Evolutionary conservation across 2,888 invertebrate species (phyloP).

Genomic region (Dorcus hopei): DNA sequence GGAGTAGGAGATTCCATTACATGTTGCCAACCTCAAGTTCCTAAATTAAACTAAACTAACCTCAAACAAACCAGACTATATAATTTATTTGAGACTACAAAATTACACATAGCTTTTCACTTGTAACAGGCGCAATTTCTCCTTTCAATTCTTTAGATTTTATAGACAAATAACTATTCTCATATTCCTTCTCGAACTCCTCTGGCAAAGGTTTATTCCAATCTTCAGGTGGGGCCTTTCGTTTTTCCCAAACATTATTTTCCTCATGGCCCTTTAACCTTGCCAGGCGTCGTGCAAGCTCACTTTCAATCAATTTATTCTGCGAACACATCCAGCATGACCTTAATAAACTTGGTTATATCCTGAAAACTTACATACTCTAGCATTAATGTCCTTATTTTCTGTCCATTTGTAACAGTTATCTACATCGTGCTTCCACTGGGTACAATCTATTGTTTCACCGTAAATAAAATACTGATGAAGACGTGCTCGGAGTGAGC

Average conservation of each 20-base stretch:
- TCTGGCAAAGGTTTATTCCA: constrained; percentile 82
- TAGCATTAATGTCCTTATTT: constrained; percentile 61
- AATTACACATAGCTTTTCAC: constrained; percentile 33
- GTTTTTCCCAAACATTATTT: constrained; percentile 78
- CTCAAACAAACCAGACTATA: not conserved
- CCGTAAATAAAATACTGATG: constrained; percentile 86
- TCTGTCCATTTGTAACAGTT: constrained; percentile 71
- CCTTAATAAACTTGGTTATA: not conserved
- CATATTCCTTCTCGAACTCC: constrained; percentile 65
- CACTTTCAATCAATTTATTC: constrained; percentile 68
- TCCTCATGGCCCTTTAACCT: constrained; percentile 65
- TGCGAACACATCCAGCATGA: constrained; percentile 38
- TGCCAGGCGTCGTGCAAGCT: constrained; percentile 60
- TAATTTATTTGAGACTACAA: constrained; percentile 27
- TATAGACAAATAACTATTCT: constrained; percentile 62
- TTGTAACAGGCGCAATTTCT: constrained; percentile 32
- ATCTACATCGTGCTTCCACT: constrained; percentile 75
- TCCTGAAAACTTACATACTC: constrained; percentile 53
- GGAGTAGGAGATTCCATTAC: constrained; percentile 10
- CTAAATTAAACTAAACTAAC: not conserved
- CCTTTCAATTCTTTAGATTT: constrained; percentile 63
- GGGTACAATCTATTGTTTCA: constrained; percentile 66
- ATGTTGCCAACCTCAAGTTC: constrained; percentile 3
- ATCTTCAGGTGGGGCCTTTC: constrained; percentile 71
- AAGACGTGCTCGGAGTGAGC: constrained; percentile 69